phyloP scores from a whole-genome alignment of 2,113 vertebrate genomes.

The Hystrix brachyura region DNA sequence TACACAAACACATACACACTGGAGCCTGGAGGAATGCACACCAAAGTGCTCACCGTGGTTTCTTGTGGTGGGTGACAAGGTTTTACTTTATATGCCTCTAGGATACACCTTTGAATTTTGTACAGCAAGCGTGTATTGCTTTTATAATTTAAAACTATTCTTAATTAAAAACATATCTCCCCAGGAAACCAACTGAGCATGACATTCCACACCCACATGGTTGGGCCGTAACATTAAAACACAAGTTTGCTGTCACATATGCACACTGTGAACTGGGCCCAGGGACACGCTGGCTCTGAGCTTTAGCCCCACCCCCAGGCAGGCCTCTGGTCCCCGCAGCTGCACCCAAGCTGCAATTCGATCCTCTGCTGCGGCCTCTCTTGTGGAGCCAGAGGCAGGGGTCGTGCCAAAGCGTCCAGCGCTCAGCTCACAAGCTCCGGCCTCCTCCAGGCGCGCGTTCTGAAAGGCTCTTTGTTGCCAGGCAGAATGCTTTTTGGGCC shows the following conservation, averaged over 20 bases:
- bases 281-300: conserved; percentile 10
- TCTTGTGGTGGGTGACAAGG: neutral
- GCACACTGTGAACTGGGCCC: neutral
- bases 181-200: conserved; percentile 35
- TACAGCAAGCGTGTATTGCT: conserved; percentile 21
- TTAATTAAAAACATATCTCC: conserved; percentile 66
- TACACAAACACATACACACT: neutral
- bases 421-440: conserved; percentile 52
- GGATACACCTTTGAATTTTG: conserved; percentile 41
- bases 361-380: conserved; percentile 16
- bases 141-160: conserved; percentile 55
- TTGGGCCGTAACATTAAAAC: conserved; percentile 45
- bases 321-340: neutral
- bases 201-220: conserved; percentile 17
- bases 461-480: conserved; percentile 74
- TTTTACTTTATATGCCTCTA: neutral
- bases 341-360: neutral
- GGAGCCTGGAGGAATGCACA: neutral
- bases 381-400: conserved; percentile 50
- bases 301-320: neutral
- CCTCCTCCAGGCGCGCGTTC: conserved; percentile 36
- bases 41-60: neutral
- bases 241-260: neutral
- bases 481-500: conserved; percentile 69
- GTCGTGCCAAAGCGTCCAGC: neutral